Evolutionary conservation across 2,113 vertebrate genomes (phyloP), one percentile per base, ranked within the genome.

Genomic region (Nematolebias whitei): DNA sequence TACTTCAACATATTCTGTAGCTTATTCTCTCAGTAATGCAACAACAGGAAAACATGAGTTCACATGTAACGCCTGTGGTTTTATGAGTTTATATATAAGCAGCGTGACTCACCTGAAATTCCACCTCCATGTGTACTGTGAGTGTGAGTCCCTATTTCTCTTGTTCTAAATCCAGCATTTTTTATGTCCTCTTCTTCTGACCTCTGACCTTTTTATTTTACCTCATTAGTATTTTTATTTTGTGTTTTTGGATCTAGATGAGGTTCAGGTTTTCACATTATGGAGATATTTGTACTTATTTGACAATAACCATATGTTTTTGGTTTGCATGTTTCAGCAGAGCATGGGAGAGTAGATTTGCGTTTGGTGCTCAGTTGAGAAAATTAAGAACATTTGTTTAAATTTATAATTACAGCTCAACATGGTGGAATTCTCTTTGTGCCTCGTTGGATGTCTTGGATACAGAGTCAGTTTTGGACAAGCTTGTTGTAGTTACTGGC

Each of bases 71-170:
- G 80, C 81, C 78, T 58, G 82, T 63, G 77, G 87, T 79, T 88
- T 88, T 88, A 88, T 51, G 50, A 78, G 78, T 81, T 82, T 78
- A 48, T 65, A 79, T 74, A 80, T 81, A 82, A 85, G 76, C 79
- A 87, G 83, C 77, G 57, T 89, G 85, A 87, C 68, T 87, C 80
- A 88, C 82, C 82, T 87, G 80, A 74, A 86, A 81, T 81, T 87
- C 77, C 75, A 56, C 12, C 53, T 53, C 69, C 14, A 68, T 12
- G 57, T 47, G 32, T 35, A 35, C 32, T 8, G 32, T 10, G 32
- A 20, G 18, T 45, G 43, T 63, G 15, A 52, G 12, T 38, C 44
- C 74, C 55, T 68, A 54, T 32, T 26, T 57, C n/a, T 43, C 8
- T 57, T 9, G 11, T 23, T 22, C 0, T 13, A 47, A 56, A 5